Percentiles rank a stretch among this genome's conserved stretches.
Conservation (phyloP, 1,140 invertebrate genomes). For the Drosophila auraria region DNA sequence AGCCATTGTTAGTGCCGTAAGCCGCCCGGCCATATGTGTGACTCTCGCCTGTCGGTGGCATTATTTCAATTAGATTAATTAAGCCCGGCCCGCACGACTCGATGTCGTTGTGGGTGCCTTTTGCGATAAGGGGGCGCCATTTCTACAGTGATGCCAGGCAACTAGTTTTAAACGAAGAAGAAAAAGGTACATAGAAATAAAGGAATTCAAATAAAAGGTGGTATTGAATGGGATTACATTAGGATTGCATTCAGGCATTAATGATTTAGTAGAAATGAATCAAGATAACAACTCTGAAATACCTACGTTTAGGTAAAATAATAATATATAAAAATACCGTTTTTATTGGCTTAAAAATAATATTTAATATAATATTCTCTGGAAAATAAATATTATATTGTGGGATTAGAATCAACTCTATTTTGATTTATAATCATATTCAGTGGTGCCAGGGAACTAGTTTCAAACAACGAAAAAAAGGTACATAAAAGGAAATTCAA, state of each 20-base stretch:
- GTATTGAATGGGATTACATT: background rate
- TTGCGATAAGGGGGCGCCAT: background rate
- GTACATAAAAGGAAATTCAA: too few relatives aligned
- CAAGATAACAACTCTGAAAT: too few relatives aligned
- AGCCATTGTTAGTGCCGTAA: constrained; percentile 41
- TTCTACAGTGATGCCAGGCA: constrained; percentile 2
- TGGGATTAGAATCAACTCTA: too few relatives aligned
- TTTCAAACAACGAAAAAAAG: too few relatives aligned
- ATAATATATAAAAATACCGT: too few relatives aligned
- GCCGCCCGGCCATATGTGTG: constrained; percentile 24
- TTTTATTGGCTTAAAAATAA: too few relatives aligned
- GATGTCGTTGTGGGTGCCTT: background rate
- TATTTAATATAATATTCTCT: too few relatives aligned
- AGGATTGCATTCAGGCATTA: background rate
- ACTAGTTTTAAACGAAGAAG: constrained; percentile 3
- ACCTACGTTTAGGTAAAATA: too few relatives aligned
- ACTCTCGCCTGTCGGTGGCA: constrained; percentile 39
- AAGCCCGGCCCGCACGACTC: constrained; percentile 18
- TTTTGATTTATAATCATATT: too few relatives aligned
- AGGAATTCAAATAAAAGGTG: background rate
- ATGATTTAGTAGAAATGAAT: too few relatives aligned
- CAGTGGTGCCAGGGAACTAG: too few relatives aligned
- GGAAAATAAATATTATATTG: too few relatives aligned
- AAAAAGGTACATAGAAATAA: background rate
- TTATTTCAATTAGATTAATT: constrained; percentile 62